phyloP scores from a whole-genome alignment of 2,113 vertebrate genomes.

The Amphiprion percula region DNA sequence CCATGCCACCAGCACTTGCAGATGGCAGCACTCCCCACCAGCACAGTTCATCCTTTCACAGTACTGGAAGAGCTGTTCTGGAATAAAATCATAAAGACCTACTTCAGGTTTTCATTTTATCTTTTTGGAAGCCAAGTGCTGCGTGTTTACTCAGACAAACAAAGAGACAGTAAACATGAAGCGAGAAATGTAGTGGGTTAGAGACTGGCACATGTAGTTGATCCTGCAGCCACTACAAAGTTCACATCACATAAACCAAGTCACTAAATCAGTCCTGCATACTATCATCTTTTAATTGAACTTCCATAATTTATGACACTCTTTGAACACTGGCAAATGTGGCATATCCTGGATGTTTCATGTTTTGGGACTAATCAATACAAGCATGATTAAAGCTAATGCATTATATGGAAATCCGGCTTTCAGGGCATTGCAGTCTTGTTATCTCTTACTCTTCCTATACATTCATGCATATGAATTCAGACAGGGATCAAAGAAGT shows the following conservation, averaged over 20 bases:
- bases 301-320: slow-evolving; percentile 41
- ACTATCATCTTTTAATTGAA: slow-evolving; percentile 61
- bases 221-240: slow-evolving; percentile 26
- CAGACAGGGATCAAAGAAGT: slow-evolving; percentile 64
- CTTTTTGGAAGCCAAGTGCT: not conserved
- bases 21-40: too few relatives aligned
- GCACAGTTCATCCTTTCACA: too few relatives aligned
- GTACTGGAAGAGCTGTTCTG: too few relatives aligned
- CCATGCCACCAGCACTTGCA: too few relatives aligned
- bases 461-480: slow-evolving; percentile 59
- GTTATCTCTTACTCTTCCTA: slow-evolving; percentile 55
- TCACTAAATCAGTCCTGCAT: slow-evolving; percentile 37
- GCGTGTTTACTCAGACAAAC: not conserved
- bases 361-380: slow-evolving; percentile 71
- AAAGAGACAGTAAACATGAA: not conserved
- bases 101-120: not conserved
- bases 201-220: slow-evolving; percentile 16
- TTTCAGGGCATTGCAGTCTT: slow-evolving; percentile 31
- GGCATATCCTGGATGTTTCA: slow-evolving; percentile 50
- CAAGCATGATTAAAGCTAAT: slow-evolving; percentile 52
- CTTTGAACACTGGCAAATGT: slow-evolving; percentile 37
- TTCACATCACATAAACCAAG: slow-evolving; percentile 28
- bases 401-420: slow-evolving; percentile 37
- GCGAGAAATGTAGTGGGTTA: not conserved
- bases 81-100: not conserved